Percentiles rank a stretch among this genome's conserved stretches.
These are phyloP conservation scores for Atractosteus spatula DNA, from an alignment of 2,113 vertebrate species.

Conservation along the genomic window DNA sequence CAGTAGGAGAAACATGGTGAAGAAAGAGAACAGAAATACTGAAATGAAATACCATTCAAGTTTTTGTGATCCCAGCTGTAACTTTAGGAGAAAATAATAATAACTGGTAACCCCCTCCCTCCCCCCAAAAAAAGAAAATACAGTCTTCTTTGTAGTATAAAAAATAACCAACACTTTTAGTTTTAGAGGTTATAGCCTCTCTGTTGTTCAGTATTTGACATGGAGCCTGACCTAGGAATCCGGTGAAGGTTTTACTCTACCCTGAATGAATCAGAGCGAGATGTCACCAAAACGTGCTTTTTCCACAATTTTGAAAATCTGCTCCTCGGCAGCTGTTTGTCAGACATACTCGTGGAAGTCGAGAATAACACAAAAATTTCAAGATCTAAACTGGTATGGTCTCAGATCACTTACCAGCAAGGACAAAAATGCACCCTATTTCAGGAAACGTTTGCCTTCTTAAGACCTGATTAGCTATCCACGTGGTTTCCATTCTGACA, in stretches of 20 bases:
- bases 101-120: too few species aligned
- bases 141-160: too few species aligned
- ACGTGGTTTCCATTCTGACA: constrained; percentile 73
- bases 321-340: neutral
- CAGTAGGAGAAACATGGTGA: too few species aligned
- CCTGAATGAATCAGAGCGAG: neutral
- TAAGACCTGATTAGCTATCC: constrained; percentile 66
- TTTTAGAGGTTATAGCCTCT: neutral
- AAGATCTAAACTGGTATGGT: neutral
- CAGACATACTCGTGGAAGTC: neutral
- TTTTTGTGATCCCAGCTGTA: too few species aligned
- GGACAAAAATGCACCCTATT: constrained; percentile 55
- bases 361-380: neutral
- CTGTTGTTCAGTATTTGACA: too few species aligned
- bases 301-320: neutral
- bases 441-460: constrained; percentile 59
- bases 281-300: neutral
- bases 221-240: neutral
- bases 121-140: too few species aligned
- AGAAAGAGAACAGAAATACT: too few species aligned
- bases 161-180: too few species aligned
- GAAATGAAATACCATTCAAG: too few species aligned
- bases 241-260: neutral
- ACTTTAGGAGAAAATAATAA: too few species aligned
- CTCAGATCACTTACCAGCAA: neutral